These are phyloP conservation scores for Orientallactaga sibirica DNA, from an alignment of 2,797 vertebrate genomes.

Conservation along the genomic window DNA sequence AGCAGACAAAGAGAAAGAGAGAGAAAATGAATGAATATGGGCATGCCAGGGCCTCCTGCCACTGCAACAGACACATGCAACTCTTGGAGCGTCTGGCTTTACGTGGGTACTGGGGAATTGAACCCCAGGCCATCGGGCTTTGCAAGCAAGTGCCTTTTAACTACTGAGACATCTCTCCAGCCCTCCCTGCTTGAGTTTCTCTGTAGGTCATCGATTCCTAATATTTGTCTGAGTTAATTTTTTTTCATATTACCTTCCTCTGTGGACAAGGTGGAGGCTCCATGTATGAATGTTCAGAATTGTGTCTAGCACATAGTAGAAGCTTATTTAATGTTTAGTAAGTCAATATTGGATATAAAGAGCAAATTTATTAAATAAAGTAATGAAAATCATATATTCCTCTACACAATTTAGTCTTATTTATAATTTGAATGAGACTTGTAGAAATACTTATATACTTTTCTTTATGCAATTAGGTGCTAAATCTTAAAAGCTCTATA, in stretches of 20 bases:
- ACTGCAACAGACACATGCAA: no score
- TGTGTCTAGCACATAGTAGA: not conserved
- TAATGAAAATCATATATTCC: not conserved
- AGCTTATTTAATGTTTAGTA: slow-evolving; percentile 34
- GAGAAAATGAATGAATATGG: no score
- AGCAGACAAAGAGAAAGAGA: no score
- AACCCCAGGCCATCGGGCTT: no score
- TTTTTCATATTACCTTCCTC: not conserved
- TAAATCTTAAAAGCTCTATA: slow-evolving; percentile 2
- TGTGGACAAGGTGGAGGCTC: not conserved
- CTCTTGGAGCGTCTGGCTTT: no score
- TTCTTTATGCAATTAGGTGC: not conserved
- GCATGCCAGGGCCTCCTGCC: no score
- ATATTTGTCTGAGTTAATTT: not conserved
- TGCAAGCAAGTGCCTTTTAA: no score
- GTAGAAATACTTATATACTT: not conserved
- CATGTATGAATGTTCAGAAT: not conserved
- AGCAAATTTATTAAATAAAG: not conserved
- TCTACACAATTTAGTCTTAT: not conserved
- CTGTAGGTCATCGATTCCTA: not conserved
- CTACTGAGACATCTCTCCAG: no score
- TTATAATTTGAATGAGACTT: not conserved
- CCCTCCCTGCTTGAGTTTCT: not conserved
- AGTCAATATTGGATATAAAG: not conserved
- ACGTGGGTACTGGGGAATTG: no score